Evolutionary conservation across 2,797 vertebrate genomes (phyloP), one percentile per base, ranked within the genome.

Genomic region (Sardinella longiceps): DNA sequence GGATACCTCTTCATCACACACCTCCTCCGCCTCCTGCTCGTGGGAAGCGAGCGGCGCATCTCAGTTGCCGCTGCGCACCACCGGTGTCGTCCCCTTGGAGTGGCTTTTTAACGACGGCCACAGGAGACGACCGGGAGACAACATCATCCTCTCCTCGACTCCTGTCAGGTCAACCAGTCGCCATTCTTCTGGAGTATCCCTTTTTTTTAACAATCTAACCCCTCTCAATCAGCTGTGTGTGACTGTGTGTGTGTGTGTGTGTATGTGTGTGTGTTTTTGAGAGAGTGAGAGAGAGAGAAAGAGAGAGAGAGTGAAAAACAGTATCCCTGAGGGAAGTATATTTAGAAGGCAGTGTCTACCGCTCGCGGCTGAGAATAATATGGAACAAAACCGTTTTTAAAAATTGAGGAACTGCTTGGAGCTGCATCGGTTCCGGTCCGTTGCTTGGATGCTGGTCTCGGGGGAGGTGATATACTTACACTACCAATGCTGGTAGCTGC

Each of bases 331-430:
- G 88, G 84, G 87, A 88, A 93, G 91, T 91, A 88, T 84, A 92
- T 92, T 90, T 90, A 91, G 88, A 91, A 87, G 84, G 89, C 84
- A 91, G 91, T 87, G 89, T 84, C 89, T 70, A 84, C 90, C 87
- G 85, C 87, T 50, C 18, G 37, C 85, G 84, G 89, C 81, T 87
- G 82, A 86, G 84, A 89, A 89, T 87, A 90, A 92, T 90, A 89
- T 88, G 92, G 90, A 90, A 89, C 88, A 66, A 84, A 82, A 83
- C 70, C 81, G 89, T 91, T 92, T 90, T 86, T 39, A 88, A 91
- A 91, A 91, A 84, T 33, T 84, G 85, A 93, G 86, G 89, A 82
- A 90, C 85, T 87, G 88, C 87, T 90, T 85, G 87, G 88, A 91
- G 86, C 91, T 93, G 83, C 92, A 91, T 92, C 93, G 66, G 66